Base-by-base conservation (phyloP, 1,140 invertebrate genomes). In the Muscidifurax raptorellus region DNA sequence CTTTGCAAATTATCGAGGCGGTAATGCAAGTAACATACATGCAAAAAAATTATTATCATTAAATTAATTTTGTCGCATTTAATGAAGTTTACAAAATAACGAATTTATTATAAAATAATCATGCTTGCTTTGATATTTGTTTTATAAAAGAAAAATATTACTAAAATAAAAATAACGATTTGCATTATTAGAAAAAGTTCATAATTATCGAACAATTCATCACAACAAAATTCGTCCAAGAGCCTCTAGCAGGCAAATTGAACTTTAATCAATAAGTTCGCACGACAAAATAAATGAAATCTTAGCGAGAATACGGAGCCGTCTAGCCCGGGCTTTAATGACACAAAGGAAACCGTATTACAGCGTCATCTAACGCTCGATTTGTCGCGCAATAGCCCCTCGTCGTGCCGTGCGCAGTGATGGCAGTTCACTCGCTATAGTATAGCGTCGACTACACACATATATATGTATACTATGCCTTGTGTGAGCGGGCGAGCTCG, bases 361-460 rank as follows among this genome's bases (percentile, higher is more conserved):
- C 71, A 80, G 75, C 67, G 66, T 86, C 69, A 82, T 82, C 80
- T 82, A 82, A 82, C 80, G 80, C 80, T 82, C 81, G 75, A 86
- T 86, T 86, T 79, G 76, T 66, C 40, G 76, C 47, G 85, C 59
- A 81, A 85, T 85, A 64, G 84, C 59, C 74, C 72, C 76, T 40
- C 30, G 13, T 52, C 76, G 59, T 80, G 44, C 27, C 27, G 25
- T 80, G 69, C 77, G 47, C 36, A 18, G 67, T 82, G 25, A 66
- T 85, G 74, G 82, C 82, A 79, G 75, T 69, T 77, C 64, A 71
- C 64, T 78, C 25, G 25, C 22, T 36, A 15, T 30, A n/a, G n/a
- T n/a, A 36, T 74, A 59, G 52, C 32, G 40, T 36, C 74, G 2
- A 22, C 52, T 59, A 59, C n/a, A 59, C 52, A n/a, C 22, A 7